Conservation (phyloP, 2,113 vertebrate species). For the Ceyx margarethae region DNA sequence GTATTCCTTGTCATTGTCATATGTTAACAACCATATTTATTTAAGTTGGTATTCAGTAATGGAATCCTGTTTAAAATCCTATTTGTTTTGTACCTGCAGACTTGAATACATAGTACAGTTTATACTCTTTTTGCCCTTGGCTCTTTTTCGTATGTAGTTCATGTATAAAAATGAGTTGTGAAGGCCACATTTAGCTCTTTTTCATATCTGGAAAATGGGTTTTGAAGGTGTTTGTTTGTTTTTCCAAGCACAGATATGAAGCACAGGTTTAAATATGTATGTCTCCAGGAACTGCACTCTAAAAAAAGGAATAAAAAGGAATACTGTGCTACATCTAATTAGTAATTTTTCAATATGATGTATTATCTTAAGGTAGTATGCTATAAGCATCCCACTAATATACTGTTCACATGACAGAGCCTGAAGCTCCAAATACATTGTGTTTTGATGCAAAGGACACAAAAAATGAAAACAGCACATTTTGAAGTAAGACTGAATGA, state of each 20-base stretch:
- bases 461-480: not conserved
- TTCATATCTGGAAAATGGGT: not conserved
- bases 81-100: not conserved
- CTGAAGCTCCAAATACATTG: not conserved
- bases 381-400: not conserved
- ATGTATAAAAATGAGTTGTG: not conserved
- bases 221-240: not conserved
- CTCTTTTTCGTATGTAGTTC: not conserved
- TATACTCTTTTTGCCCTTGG: not conserved
- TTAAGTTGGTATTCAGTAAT: not conserved
- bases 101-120: not conserved
- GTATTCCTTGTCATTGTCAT: not conserved
- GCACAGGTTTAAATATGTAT: not conserved
- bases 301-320: not conserved
- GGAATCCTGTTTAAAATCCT: not conserved
- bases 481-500: not conserved
- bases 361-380: not conserved
- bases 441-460: not conserved
- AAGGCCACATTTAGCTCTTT: not conserved
- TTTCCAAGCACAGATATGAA: not conserved
- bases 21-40: not conserved
- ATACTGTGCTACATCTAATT: not conserved
- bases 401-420: accelerated
- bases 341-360: not conserved
- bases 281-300: not conserved